Evolutionary conservation across 2,113 vertebrate species (phyloP).

Genomic region (Tetrax tetrax): DNA sequence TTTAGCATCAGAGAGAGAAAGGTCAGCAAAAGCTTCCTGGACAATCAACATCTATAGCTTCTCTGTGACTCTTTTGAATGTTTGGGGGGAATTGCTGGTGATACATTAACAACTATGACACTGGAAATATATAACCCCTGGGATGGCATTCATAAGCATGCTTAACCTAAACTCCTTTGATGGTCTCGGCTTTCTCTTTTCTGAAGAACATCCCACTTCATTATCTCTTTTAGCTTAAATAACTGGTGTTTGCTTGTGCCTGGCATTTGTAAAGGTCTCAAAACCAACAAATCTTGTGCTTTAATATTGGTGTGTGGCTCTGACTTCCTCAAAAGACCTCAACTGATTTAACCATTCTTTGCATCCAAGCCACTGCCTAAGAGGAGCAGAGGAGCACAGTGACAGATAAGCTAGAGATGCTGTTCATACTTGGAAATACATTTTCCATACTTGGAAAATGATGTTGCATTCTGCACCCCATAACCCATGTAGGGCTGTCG

Average conservation of each 20-base stretch:
- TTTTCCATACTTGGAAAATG: background rate
- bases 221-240: background rate
- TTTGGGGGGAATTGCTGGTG: background rate
- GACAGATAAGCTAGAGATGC: background rate
- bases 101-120: background rate
- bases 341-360: background rate
- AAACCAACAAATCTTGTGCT: background rate
- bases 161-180: background rate
- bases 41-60: background rate
- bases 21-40: background rate
- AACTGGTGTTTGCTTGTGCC: background rate
- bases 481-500: background rate
- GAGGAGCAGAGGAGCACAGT: background rate
- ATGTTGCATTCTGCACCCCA: background rate
- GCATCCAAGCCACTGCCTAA: background rate
- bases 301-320: background rate
- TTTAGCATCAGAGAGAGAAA: background rate
- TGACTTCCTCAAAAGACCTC: background rate
- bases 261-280: background rate
- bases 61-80: background rate
- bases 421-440: background rate
- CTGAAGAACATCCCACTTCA: background rate
- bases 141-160: background rate
- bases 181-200: background rate
- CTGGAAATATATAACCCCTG: background rate